Evolutionary conservation across 2,113 vertebrate species (phyloP).

Genomic region (Rhegmatorhina hoffmannsi): DNA sequence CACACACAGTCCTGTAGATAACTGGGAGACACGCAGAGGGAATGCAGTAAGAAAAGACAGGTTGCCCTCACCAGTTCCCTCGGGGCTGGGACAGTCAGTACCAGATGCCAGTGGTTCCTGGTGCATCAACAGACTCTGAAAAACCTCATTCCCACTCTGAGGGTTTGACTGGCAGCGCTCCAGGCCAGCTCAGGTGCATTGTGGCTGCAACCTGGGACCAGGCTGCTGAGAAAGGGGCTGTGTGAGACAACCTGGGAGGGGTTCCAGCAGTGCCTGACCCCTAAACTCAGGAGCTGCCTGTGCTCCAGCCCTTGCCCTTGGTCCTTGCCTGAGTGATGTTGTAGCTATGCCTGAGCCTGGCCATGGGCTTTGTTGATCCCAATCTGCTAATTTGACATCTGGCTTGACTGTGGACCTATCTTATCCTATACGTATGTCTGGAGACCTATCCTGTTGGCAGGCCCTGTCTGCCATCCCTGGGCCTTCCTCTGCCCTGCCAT

Average conservation of each 20-base stretch:
- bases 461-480: background rate
- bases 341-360: rapidly evolving
- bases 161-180: background rate
- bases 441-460: background rate
- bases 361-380: background rate
- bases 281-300: rapidly evolving
- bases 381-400: background rate
- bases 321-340: background rate
- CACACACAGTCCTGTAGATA: background rate
- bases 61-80: background rate
- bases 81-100: rapidly evolving
- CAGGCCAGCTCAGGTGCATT: rapidly evolving
- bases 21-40: background rate
- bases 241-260: background rate
- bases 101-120: background rate
- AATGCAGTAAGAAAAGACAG: background rate
- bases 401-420: background rate
- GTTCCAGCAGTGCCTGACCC: too few species aligned
- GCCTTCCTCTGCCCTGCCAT: background rate
- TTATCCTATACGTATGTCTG: background rate
- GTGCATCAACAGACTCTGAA: background rate
- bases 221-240: background rate
- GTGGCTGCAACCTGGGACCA: background rate
- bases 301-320: background rate
- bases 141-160: rapidly evolving